Evolutionary conservation across 2,888 invertebrate species (phyloP).

Genomic region (Euspilapteryx auroguttella): DNA sequence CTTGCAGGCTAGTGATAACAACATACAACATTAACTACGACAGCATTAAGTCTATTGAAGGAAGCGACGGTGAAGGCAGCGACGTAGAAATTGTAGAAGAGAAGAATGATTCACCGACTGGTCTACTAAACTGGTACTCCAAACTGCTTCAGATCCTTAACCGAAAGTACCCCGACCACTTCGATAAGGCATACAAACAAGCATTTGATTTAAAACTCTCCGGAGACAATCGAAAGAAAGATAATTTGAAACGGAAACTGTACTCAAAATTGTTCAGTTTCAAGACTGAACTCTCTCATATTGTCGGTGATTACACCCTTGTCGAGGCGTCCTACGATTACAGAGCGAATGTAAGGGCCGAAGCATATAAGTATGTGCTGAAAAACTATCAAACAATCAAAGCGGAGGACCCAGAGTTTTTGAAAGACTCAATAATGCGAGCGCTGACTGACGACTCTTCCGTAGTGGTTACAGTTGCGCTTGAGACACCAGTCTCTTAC

Average conservation of each 20-base stretch:
- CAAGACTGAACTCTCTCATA: slow-evolving; percentile 56
- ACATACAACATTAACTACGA: slow-evolving; percentile 44
- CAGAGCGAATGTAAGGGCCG: slow-evolving; percentile 64
- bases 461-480: slow-evolving; percentile 59
- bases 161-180: slow-evolving; percentile 69
- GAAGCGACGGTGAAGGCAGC: slow-evolving; percentile 28
- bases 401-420: slow-evolving; percentile 57
- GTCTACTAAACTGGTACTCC: slow-evolving; percentile 54
- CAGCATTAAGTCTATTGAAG: slow-evolving; percentile 12
- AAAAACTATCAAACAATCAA: slow-evolving; percentile 49
- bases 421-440: slow-evolving; percentile 65
- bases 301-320: slow-evolving; percentile 52
- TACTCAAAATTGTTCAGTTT: slow-evolving; percentile 50
- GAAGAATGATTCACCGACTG: slow-evolving; percentile 24
- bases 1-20: no score
- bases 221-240: slow-evolving; percentile 63
- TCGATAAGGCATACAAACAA: slow-evolving; percentile 70
- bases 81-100: slow-evolving; percentile 48
- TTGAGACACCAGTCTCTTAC: slow-evolving; percentile 37
- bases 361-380: slow-evolving; percentile 67
- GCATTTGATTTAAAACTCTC: no score
- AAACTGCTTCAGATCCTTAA: slow-evolving; percentile 65
- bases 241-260: slow-evolving; percentile 30
- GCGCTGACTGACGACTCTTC: slow-evolving; percentile 70
- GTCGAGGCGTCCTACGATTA: slow-evolving; percentile 76